Evolutionary conservation across 1,140 invertebrate genomes (phyloP).

Genomic region (Zophobas morio): DNA sequence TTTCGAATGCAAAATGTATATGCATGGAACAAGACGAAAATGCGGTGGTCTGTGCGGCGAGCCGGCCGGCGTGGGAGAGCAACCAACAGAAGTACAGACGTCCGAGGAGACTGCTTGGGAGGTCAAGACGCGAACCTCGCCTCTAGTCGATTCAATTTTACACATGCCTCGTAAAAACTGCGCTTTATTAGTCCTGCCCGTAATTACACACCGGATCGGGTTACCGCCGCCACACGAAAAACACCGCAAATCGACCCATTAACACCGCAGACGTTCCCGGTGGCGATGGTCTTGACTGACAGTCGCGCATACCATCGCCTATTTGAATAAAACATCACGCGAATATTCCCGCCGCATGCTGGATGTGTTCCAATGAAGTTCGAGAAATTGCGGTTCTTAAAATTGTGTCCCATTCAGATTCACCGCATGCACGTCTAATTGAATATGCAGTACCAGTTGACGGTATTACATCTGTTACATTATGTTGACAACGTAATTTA

Average conservation of each 20-base stretch:
- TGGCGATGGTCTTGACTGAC: constrained; percentile 28
- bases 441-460: constrained; percentile 49
- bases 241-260: constrained; percentile 42
- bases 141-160: constrained; percentile 32
- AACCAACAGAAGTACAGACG: constrained; percentile 1
- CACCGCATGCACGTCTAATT: constrained; percentile 44
- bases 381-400: constrained; percentile 49
- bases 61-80: constrained; percentile 43
- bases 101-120: constrained; percentile 50
- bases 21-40: constrained; percentile 40
- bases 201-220: constrained; percentile 39
- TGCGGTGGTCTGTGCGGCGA: constrained; percentile 35
- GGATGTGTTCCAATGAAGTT: constrained; percentile 45
- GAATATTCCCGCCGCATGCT: constrained; percentile 42
- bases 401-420: constrained; percentile 45
- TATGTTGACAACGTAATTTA: constrained; percentile 51
- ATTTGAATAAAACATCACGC: constrained; percentile 45
- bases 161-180: constrained; percentile 35
- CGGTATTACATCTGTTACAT: constrained; percentile 53
- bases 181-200: constrained; percentile 19
- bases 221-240: constrained; percentile 41
- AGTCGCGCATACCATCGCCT: constrained; percentile 26
- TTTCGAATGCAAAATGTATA: constrained; percentile 47
- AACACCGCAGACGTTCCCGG: constrained; percentile 45
- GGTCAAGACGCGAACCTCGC: constrained; percentile 55